Evolutionary conservation across 35 echinoderm and acorn worm genomes (phyloP).

Genomic region (Ptychodera flava): DNA sequence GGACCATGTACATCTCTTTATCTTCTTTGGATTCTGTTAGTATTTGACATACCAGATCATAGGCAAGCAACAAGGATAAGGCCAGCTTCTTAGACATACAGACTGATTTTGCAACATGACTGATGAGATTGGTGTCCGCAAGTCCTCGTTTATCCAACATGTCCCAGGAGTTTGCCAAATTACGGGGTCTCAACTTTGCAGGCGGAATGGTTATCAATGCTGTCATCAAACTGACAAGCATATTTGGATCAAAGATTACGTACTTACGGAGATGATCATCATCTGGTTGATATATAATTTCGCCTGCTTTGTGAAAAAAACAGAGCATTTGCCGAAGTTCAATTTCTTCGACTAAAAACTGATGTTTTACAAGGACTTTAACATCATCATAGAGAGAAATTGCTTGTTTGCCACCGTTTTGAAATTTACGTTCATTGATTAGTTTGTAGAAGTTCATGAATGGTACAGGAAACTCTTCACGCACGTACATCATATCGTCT

Average conservation of each 20-base stretch:
- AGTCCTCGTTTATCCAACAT: neutral
- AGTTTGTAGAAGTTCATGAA: neutral
- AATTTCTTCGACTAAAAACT: too few relatives aligned
- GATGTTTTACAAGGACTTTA: too few relatives aligned
- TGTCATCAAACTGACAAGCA: neutral
- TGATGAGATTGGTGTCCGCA: neutral
- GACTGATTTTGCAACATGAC: neutral
- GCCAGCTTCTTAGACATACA: neutral
- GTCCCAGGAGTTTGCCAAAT: neutral
- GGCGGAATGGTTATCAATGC: neutral
- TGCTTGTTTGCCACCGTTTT: too few relatives aligned
- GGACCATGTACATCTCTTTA: neutral
- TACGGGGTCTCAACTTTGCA: neutral
- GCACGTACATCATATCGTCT: neutral
- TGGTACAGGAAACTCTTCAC: neutral
- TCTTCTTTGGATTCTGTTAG: neutral
- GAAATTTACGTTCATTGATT: neutral
- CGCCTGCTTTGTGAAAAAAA: neutral
- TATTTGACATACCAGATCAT: neutral
- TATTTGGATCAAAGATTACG: neutral
- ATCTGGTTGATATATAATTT: neutral
- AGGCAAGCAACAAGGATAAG: neutral
- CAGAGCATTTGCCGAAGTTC: neutral
- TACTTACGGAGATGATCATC: neutral
- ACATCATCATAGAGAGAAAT: too few relatives aligned